Conservation (phyloP, 1,140 invertebrate genomes). For the Sycobia sp. region DNA sequence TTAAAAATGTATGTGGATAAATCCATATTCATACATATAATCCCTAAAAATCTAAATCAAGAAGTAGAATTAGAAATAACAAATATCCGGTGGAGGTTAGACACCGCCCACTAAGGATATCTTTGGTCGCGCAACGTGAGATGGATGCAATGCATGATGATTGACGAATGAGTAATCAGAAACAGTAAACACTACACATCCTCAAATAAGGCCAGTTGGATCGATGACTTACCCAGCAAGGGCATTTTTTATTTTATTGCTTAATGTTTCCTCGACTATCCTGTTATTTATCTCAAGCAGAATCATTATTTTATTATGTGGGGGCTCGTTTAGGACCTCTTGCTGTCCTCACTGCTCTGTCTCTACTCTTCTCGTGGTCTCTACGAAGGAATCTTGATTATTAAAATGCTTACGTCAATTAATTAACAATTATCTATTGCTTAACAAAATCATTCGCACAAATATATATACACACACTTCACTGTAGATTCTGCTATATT, state of each 20-base stretch:
- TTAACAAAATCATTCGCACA: constrained; percentile 16
- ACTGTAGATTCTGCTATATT: no score
- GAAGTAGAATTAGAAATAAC: no score
- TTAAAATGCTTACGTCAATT: neutral
- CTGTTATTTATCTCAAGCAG: constrained; percentile 98
- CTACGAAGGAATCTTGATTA: neutral
- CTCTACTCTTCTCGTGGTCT: no score
- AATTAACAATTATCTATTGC: constrained; percentile 20
- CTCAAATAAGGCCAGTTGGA: no score
- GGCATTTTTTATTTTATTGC: constrained; percentile 93
- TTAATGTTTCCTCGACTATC: constrained; percentile 94
- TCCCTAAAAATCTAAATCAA: no score
- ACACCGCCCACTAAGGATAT: constrained; percentile 29
- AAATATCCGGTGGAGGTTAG: constrained; percentile 17
- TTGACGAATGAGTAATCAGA: constrained; percentile 14
- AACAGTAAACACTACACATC: no score
- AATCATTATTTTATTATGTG: constrained; percentile 75
- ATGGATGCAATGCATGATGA: constrained; percentile 34
- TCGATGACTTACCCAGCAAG: constrained; percentile 87
- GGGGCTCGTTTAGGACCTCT: neutral
- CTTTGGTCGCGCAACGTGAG: neutral
- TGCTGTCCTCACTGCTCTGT: no score
- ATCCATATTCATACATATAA: no score
- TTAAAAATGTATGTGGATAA: no score
- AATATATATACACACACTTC: neutral